Evolutionary conservation across 2,113 vertebrate species (phyloP).

Genomic region (Charadrius vociferus): DNA sequence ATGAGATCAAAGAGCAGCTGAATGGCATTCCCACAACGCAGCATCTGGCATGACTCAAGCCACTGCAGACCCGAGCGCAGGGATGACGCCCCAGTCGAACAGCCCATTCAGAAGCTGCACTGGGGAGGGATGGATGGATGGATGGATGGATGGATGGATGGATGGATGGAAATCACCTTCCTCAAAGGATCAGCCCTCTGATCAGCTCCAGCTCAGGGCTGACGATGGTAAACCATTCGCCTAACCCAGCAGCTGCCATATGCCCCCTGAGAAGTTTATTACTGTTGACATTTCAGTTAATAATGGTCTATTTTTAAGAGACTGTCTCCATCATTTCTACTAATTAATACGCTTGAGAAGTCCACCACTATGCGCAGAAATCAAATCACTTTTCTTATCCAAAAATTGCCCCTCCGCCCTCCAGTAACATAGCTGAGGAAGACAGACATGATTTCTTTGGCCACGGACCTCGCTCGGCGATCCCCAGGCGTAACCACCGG

Average conservation of each 20-base stretch:
- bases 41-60: neutral
- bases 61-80: neutral
- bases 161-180: neutral
- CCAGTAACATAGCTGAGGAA: neutral
- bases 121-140: neutral
- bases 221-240: neutral
- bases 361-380: neutral
- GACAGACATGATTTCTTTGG: no score
- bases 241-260: neutral
- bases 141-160: neutral
- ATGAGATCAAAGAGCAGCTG: neutral
- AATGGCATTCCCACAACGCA: neutral
- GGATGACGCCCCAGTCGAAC: fast-evolving
- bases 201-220: neutral
- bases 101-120: fast-evolving
- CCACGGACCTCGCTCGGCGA: neutral
- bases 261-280: neutral
- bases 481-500: neutral
- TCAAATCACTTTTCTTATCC: neutral
- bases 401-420: neutral
- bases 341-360: neutral
- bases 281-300: neutral
- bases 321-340: neutral
- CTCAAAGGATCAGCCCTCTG: neutral
- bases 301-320: neutral